Conservation (phyloP, 2,113 vertebrate genomes). For the Chiloscyllium plagiosum region DNA sequence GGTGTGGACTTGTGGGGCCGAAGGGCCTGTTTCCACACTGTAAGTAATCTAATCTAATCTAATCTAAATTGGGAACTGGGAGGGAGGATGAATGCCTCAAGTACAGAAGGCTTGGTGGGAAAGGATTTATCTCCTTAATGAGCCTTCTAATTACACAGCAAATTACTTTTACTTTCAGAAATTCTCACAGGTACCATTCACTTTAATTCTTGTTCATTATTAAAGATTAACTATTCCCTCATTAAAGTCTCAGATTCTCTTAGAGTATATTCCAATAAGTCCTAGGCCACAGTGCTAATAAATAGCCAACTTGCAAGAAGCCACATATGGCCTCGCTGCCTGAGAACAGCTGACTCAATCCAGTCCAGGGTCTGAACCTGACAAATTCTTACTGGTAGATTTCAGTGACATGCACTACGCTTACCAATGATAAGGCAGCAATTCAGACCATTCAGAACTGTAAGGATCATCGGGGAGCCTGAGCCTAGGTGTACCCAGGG, state of each 20-base stretch:
- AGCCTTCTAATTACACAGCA: not conserved
- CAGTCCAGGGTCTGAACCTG: not conserved
- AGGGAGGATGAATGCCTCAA: no score
- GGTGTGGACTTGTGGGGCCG: no score
- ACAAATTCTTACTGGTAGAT: not conserved
- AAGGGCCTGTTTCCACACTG: no score
- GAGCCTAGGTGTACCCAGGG: not conserved
- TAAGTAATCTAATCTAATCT: no score
- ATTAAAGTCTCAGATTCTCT: not conserved
- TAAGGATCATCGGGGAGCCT: not conserved
- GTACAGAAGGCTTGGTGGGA: no score
- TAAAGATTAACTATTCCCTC: not conserved
- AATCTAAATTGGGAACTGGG: no score
- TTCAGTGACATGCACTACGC: not conserved
- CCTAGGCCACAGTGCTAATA: not conserved
- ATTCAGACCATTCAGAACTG: not conserved
- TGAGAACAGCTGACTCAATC: not conserved
- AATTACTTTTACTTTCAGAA: not conserved
- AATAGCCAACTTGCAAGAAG: not conserved
- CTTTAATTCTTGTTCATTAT: not conserved
- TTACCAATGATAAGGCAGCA: not conserved
- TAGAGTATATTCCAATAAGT: not conserved
- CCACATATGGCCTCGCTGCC: not conserved
- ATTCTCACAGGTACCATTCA: not conserved
- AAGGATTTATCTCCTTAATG: no score